Conservation (phyloP, 1,140 invertebrate species). For the Dryas iulia region DNA sequence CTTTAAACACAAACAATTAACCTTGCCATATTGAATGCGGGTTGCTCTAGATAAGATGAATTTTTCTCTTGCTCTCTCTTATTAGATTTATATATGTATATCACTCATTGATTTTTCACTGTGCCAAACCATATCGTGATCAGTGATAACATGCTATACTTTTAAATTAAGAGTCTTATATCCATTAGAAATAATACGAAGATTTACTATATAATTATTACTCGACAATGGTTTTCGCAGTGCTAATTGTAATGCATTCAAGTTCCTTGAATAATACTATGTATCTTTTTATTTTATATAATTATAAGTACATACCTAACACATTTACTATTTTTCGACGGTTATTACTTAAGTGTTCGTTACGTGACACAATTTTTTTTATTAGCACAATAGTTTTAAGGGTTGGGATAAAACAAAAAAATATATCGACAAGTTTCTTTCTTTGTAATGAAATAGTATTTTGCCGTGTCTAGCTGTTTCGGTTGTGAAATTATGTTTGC, state of each 20-base stretch:
- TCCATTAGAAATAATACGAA: slow-evolving; percentile 37
- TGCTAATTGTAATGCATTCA: slow-evolving; percentile 50
- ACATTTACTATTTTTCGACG: slow-evolving; percentile 72
- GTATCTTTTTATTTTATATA: slow-evolving; percentile 47
- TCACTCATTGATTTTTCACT: slow-evolving; percentile 50
- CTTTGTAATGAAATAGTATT: slow-evolving; percentile 14
- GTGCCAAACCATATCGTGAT: slow-evolving; percentile 77
- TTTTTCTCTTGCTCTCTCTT: slow-evolving; percentile 43
- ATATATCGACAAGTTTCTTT: slow-evolving; percentile 36
- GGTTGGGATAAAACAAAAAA: slow-evolving; percentile 43
- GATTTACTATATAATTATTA: slow-evolving; percentile 33
- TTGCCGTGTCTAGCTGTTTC: slow-evolving; percentile 36
- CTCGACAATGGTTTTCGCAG: slow-evolving; percentile 37
- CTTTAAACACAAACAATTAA: slow-evolving; percentile 1
- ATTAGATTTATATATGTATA: no score
- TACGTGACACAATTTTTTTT: slow-evolving; percentile 51
- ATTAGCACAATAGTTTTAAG: slow-evolving; percentile 72
- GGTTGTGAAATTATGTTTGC: slow-evolving; percentile 52
- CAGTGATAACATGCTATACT: slow-evolving; percentile 59
- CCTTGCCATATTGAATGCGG: slow-evolving; percentile 22
- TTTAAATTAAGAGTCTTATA: slow-evolving; percentile 44
- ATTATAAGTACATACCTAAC: slow-evolving; percentile 54
- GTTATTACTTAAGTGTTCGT: slow-evolving; percentile 55
- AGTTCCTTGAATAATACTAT: slow-evolving; percentile 58
- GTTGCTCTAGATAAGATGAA: slow-evolving; percentile 17